Conservation (phyloP, 92 coral and sea anemone genomes). For the Bergia sp. region DNA sequence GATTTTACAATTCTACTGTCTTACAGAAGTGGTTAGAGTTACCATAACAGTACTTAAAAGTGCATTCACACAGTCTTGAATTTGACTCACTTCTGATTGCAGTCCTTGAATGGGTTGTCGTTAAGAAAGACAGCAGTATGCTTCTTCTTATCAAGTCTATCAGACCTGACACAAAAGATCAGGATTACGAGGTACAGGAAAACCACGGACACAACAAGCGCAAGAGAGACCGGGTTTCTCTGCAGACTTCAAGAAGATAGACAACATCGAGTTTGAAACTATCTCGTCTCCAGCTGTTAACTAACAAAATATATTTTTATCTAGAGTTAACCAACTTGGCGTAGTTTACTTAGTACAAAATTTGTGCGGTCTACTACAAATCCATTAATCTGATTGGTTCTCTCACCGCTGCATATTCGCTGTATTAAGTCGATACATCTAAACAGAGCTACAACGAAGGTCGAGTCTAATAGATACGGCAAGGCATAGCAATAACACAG, state of each 20-base stretch:
- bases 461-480: no score
- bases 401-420: no score
- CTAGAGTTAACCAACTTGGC: not conserved
- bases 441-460: no score
- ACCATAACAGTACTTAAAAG: not conserved
- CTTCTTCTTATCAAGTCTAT: constrained; percentile 63
- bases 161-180: constrained; percentile 57
- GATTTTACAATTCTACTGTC: not conserved
- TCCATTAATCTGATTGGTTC: not conserved
- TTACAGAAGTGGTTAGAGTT: not conserved
- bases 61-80: no score
- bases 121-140: constrained; percentile 55
- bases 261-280: not conserved
- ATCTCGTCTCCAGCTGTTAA: not conserved
- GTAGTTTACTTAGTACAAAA: no score
- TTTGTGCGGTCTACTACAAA: no score
- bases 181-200: constrained; percentile 65
- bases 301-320: not conserved
- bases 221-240: constrained; percentile 51
- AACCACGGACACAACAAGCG: constrained; percentile 51
- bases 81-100: constrained; percentile 52
- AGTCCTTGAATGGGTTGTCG: constrained; percentile 44
- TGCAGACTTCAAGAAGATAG: constrained; percentile 40
- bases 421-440: no score
- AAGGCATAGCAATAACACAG: no score